A percentile compares a stretch with the other conserved stretches of the same genome.
These are phyloP conservation scores for Stenchaetothrips biformis DNA, from an alignment of 2,888 invertebrate genomes.

Conservation along the genomic window DNA sequence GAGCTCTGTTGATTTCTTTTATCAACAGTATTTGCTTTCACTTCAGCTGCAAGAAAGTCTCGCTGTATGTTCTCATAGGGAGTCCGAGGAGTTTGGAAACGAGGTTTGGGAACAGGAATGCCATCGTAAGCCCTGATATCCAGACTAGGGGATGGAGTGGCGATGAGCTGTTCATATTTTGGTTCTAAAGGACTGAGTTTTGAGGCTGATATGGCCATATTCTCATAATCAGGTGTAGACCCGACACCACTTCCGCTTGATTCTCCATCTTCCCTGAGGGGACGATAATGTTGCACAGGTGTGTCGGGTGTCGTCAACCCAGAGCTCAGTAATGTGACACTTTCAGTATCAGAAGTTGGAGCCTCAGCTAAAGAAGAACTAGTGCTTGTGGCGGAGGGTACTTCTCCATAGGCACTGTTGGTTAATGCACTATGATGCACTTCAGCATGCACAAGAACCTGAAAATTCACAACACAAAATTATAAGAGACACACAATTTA, in stretches of 20 bases:
- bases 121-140: neutral
- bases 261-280: slow-evolving; percentile 37
- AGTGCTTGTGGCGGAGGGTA: slow-evolving; percentile 16
- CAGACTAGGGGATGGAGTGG: neutral
- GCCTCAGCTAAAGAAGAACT: slow-evolving; percentile 40
- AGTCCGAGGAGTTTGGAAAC: neutral
- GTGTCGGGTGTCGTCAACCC: slow-evolving; percentile 40
- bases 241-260: slow-evolving; percentile 3
- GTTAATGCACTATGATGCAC: slow-evolving; percentile 42
- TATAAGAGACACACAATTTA: neutral
- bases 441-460: slow-evolving; percentile 49
- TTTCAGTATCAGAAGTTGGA: slow-evolving; percentile 42
- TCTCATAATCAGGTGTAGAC: slow-evolving; percentile 33
- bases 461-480: neutral
- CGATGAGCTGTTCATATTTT: neutral
- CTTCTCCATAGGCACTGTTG: slow-evolving; percentile 27
- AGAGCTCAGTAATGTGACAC: slow-evolving; percentile 39
- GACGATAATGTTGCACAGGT: slow-evolving; percentile 39
- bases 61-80: neutral
- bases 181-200: neutral
- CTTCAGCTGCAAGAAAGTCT: neutral
- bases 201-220: slow-evolving; percentile 26
- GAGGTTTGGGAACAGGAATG: slow-evolving; percentile 4
- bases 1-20: neutral
- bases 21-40: neutral